Conservation (phyloP, 1,140 invertebrate species). For the Hycleus phaleratus region DNA sequence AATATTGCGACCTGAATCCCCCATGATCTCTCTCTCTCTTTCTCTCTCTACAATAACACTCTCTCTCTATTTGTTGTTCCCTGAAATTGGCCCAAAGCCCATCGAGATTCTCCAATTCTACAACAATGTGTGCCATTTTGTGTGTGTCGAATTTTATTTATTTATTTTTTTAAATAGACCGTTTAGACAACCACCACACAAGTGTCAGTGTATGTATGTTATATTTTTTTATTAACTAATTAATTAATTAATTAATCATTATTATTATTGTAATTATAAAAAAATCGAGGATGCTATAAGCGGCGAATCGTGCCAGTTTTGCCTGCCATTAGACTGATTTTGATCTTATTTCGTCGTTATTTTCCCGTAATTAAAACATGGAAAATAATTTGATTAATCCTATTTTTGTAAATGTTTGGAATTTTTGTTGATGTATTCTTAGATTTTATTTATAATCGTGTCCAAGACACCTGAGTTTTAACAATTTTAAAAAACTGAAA, state of each 20-base stretch:
- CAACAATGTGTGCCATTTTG: slow-evolving; percentile 17
- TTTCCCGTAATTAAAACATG: neutral
- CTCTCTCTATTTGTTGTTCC: neutral
- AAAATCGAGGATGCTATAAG: neutral
- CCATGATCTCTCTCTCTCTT: slow-evolving; percentile 22
- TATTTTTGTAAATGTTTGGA: slow-evolving; percentile 37
- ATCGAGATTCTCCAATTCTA: neutral
- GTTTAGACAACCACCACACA: neutral
- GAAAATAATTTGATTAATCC: slow-evolving; percentile 22
- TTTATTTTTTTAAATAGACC: neutral
- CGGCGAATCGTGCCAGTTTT: slow-evolving; percentile 16
- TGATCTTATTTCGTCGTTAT: slow-evolving; percentile 3
- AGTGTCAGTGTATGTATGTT: neutral
- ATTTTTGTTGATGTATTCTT: slow-evolving; percentile 35
- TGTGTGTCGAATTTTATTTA: neutral
- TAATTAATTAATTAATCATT: neutral
- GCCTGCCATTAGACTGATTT: slow-evolving; percentile 17
- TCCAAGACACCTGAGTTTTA: slow-evolving; percentile 26
- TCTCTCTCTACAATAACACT: too few species aligned
- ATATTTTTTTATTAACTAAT: neutral
- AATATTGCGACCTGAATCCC: slow-evolving; percentile 21
- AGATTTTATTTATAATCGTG: slow-evolving; percentile 30
- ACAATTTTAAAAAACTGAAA: slow-evolving; percentile 29
- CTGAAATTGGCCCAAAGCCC: neutral
- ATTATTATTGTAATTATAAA: neutral